Evolutionary conservation across 2,888 invertebrate species (phyloP), one percentile per base, ranked within the genome.

Genomic region (Pyralis farinalis): DNA sequence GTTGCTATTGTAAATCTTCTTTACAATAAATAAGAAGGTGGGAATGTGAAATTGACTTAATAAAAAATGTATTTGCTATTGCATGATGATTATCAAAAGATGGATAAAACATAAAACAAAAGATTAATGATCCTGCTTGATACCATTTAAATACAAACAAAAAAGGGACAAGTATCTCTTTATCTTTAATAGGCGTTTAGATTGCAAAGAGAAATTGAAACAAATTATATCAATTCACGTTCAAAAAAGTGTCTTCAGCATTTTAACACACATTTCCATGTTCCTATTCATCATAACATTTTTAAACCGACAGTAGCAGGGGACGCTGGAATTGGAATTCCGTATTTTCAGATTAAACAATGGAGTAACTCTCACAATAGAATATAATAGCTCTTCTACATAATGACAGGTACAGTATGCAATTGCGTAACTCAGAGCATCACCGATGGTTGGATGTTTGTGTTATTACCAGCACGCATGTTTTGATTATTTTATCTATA

Each of bases 301-400:
- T 31, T 31, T 21, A 30, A 37, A 22, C 20, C 30, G 30, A 30
- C 22, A 6, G 22, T 21, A 27, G 35, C 12, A 16, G 27, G 35
- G 25, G 35, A 11, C 12, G 12, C 12, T 25, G 25, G 25, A 27
- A 35, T 35, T 35, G 35, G 25, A 35, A 35, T 35, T 11, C 34
- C 34, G 35, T 35, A 27, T 35, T 35, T 16, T 12, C 25, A 35
- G 35, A 8, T 35, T 27, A 35, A 35, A 35, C 35, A 35, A 35
- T 35, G 27, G 35, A n/a, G 12, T 35, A 25, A 12, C 35, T 25
- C 11, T 25, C 25, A 35, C 35, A 35, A 35, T 35, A 27, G 35
- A 35, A 34, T 12, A 35, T 35, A 27, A 35, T 35, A 28, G 35
- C 35, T 35, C 35, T 8, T 12, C 27, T 9, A 35, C 27, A 35